These are phyloP conservation scores for Poecilobothrus nobilitatus DNA, from an alignment of 2,888 invertebrate genomes.

Conservation along the genomic window DNA sequence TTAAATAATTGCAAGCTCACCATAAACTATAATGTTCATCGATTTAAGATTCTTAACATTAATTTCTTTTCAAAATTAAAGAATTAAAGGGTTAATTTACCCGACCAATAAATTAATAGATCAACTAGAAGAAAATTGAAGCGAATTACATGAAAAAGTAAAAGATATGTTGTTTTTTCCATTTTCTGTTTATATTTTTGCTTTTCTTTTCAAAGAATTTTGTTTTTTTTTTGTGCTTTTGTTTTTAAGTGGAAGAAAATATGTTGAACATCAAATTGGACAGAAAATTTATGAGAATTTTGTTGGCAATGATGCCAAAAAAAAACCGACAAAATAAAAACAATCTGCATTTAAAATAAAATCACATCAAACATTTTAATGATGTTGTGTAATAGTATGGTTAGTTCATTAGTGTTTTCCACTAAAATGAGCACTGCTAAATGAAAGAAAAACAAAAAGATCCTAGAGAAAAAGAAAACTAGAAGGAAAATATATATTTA, in stretches of 20 bases:
- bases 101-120: too few relatives aligned
- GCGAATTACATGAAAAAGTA: too few relatives aligned
- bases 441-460: too few relatives aligned
- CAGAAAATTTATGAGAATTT: constrained; percentile 6
- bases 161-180: too few relatives aligned
- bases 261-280: constrained; percentile 6
- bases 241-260: not conserved
- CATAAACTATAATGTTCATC: too few relatives aligned
- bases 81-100: too few relatives aligned
- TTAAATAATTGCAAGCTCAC: too few relatives aligned
- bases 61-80: not conserved
- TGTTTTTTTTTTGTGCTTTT: not conserved
- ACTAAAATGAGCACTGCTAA: not conserved
- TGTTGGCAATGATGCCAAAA: constrained; percentile 2
- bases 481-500: too few relatives aligned
- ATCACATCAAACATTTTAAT: not conserved
- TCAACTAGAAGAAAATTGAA: too few relatives aligned
- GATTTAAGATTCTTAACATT: too few relatives aligned
- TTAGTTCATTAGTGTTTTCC: constrained; percentile 1
- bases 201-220: not conserved
- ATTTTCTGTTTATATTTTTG: too few relatives aligned
- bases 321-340: not conserved
- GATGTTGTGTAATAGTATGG: not conserved
- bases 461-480: too few relatives aligned
- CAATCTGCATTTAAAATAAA: not conserved